These are phyloP conservation scores for Callinectes sapidus DNA, from an alignment of 2,888 invertebrate species.

Conservation along the genomic window DNA sequence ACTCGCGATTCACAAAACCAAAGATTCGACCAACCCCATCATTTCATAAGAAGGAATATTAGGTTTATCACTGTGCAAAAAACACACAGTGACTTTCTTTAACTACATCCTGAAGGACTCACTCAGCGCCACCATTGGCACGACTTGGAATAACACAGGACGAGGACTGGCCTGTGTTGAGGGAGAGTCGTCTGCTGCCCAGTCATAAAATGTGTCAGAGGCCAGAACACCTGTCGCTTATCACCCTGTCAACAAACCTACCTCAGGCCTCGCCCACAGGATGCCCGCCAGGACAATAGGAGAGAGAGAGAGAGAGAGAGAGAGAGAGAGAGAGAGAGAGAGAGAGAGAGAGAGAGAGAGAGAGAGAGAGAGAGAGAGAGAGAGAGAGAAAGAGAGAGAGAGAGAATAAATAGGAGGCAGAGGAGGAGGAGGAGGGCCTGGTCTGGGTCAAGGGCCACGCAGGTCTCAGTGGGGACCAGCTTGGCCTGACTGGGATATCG, in stretches of 20 bases:
- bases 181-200: background rate
- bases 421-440: background rate
- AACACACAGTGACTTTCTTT: background rate
- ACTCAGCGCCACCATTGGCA: background rate
- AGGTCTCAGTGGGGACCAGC: conserved; percentile 1
- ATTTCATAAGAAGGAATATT: background rate
- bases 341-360: background rate
- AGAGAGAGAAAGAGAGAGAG: background rate
- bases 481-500: conserved; percentile 32
- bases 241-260: background rate
- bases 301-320: background rate
- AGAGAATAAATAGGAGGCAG: background rate
- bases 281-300: background rate
- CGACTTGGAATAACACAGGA: background rate
- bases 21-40: background rate
- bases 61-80: background rate
- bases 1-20: background rate
- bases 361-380: no score
- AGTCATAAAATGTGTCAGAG: background rate
- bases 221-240: conserved; percentile 17
- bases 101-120: background rate
- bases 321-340: background rate
- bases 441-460: conserved; percentile 11
- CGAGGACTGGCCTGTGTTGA: background rate
- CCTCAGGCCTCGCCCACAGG: background rate